Base-by-base conservation (phyloP, 2,797 vertebrate genomes). In the Lateolabrax maculatus region DNA sequence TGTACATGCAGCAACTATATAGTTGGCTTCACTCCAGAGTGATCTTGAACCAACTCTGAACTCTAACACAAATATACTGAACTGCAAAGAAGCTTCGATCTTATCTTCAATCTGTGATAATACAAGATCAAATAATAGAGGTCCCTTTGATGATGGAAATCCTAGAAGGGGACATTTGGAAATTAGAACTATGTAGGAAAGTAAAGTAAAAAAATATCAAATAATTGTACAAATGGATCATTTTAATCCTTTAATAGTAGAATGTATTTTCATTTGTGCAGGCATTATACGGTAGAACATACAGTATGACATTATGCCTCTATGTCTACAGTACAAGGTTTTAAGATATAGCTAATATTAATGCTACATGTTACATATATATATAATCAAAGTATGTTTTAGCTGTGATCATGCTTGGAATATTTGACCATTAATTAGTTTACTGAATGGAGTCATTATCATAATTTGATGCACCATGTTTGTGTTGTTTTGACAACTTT, bases 61-160 rank as follows among this genome's bases (percentile, higher is more conserved):
- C 43, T 75, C 53, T n/a, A 69, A 80, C 36, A 55, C 19, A 84
- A 84, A 83, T 31, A 83, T 19, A 79, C 29, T 41, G 4, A 68
- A 69, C 65, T 52, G 72, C 61, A 85, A 64, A 84, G 48, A 44
- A 0, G 15, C 62, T 53, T 61, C 7, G 0, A 15, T 56, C 25
- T 36, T 65, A 1, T 36, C 31, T 34, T 34, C 31, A 34, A 34
- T 34, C 31, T 15, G 43, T 21, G 15, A 62, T 71, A 62, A 58
- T 5, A 29, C 27, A 53, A 58, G 49, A 63, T 58, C 25, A 57
- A 41, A 60, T 6, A 21, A 23, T 1, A 15, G 5, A 64, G 21
- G 21, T 53, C 5, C 23, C n/a, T 53, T 21, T 29, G 9, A 27
- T 58, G 31, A 37, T 48, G 0, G 25, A 71, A 72, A 57, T 29